A percentile compares a stretch with the other conserved stretches of the same genome.
These are phyloP conservation scores for Aptenodytes forsteri DNA, from an alignment of 2,113 vertebrate species.

Conservation along the genomic window DNA sequence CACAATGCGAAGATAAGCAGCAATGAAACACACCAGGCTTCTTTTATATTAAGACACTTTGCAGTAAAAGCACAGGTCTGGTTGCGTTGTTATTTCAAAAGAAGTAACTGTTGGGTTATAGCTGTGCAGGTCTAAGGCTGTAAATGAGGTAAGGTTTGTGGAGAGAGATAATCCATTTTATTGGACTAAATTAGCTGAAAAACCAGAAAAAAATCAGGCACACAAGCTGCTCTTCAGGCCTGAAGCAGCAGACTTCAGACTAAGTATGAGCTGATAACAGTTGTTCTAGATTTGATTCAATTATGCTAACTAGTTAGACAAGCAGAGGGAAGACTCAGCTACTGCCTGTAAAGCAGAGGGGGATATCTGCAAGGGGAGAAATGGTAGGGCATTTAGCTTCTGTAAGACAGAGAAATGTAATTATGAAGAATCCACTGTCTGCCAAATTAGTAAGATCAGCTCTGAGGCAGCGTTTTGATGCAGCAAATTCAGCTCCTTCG, in stretches of 20 bases:
- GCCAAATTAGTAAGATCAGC: not conserved
- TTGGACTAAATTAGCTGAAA: not conserved
- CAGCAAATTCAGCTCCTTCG: not conserved
- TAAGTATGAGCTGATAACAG: not conserved
- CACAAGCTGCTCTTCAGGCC: not conserved
- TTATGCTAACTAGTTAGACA: not conserved
- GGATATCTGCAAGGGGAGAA: not conserved
- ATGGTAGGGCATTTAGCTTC: not conserved
- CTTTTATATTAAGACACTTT: not conserved
- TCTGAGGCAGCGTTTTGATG: not conserved
- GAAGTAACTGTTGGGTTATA: not conserved
- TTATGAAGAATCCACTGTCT: not conserved
- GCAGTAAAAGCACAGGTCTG: not conserved
- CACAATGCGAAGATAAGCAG: not conserved
- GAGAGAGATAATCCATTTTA: not conserved
- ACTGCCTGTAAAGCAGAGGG: not conserved
- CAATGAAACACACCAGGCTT: not conserved
- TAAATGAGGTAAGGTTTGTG: not conserved
- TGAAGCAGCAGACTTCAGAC: not conserved
- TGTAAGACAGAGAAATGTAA: not conserved
- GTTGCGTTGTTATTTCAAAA: fast-evolving
- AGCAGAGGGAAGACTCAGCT: not conserved
- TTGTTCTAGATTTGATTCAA: not conserved
- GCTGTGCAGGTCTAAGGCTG: not conserved
- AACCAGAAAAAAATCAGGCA: not conserved